Evolutionary conservation across 2,113 vertebrate species (phyloP).

Genomic region (Pedionomus torquatus): DNA sequence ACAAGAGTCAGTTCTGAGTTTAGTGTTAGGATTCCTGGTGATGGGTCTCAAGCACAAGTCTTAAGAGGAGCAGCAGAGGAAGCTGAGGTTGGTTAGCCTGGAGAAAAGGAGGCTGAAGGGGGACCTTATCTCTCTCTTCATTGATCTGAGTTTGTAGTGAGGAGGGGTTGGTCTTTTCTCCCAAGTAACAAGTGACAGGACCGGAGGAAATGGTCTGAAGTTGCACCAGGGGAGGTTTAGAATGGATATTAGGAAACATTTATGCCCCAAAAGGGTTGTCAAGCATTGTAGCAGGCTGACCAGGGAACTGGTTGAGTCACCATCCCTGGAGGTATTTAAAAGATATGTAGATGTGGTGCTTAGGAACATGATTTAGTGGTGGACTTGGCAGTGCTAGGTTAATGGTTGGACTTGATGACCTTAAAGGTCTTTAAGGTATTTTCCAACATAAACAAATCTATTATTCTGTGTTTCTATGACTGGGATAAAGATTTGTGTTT

Average conservation of each 20-base stretch:
- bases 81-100: background rate
- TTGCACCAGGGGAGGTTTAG: background rate
- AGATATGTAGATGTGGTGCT: background rate
- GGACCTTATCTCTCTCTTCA: background rate
- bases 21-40: background rate
- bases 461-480: background rate
- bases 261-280: background rate
- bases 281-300: background rate
- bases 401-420: background rate
- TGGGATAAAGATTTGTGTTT: background rate
- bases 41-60: background rate
- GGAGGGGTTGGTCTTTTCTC: background rate
- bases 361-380: background rate
- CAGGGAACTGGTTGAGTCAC: background rate
- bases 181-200: background rate
- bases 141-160: background rate
- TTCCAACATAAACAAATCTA: background rate
- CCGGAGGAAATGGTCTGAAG: background rate
- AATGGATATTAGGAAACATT: background rate
- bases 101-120: background rate
- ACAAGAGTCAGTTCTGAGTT: background rate
- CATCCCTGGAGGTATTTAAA: background rate
- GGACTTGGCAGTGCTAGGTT: background rate
- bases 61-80: background rate
- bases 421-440: background rate